Evolutionary conservation across 2,113 vertebrate species (phyloP), one percentile per base, ranked within the genome.

Genomic region (Halichoeres trimaculatus): DNA sequence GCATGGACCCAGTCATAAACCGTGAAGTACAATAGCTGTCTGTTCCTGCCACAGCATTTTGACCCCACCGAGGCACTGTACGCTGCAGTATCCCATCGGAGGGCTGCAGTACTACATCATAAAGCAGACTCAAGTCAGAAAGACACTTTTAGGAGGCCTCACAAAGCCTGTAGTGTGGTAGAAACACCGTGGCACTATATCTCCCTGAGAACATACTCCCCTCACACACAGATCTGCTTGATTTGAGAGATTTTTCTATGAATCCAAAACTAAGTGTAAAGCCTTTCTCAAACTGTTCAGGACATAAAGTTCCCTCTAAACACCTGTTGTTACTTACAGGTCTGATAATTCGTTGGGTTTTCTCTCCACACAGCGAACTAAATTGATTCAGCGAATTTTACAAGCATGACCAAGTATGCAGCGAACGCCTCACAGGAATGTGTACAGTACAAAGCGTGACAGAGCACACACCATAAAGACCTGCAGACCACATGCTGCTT

Each of bases 11-110:
- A 56, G 69, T 81, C 48, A 57, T 64, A 84, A 80, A 61, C 60
- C 67, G 62, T 54, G 69, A 70, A 54, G 74, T 75, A 95, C 92
- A 95, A 95, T 90, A 76, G 88, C 76, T 62, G 71, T 84, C 89
- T 94, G 92, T 94, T 86, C 80, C 58, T 30, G 52, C 63, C 43
- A 73, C 70, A 67, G 13, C 54, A 55, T 61, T 64, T 56, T 66
- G 64, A 80, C 34, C 45, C 35, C 23, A 50, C 65, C 51, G 26
- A 71, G 72, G 68, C 67, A 80, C 81, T 74, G 66, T 34, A 74
- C 82, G 62, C 56, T 63, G 23, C 67, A 81, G 70, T 62, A 65
- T 85, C 75, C 77, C 76, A 69, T 77, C 73, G 59, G 23, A 81
- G 67, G 45, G 50, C 81, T 56, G 48, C 79, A 60, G 70, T 64